These are phyloP conservation scores for Campylorhamphus procurvoides DNA, from an alignment of 2,113 vertebrate genomes.

Conservation along the genomic window DNA sequence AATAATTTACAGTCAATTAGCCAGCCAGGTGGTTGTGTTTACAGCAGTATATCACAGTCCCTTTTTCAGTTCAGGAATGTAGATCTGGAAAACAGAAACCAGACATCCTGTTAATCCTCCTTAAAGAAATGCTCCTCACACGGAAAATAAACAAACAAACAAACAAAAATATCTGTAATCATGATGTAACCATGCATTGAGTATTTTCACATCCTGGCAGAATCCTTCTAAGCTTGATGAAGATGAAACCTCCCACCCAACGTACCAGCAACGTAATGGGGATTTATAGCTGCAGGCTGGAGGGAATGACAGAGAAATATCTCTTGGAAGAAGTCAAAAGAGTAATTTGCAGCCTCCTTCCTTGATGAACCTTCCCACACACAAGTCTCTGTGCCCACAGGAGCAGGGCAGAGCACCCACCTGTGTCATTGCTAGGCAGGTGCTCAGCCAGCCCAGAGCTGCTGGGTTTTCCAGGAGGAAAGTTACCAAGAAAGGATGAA, in stretches of 20 bases:
- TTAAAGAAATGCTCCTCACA: neutral
- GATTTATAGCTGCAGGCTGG: neutral
- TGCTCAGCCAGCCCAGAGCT: neutral
- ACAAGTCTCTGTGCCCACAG: neutral
- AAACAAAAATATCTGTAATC: neutral
- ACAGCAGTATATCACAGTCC: neutral
- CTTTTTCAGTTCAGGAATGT: neutral
- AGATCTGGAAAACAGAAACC: neutral
- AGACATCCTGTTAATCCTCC: neutral
- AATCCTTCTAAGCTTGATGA: neutral
- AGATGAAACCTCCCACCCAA: neutral
- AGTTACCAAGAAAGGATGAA: neutral
- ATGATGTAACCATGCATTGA: neutral
- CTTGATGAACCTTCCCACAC: accelerated
- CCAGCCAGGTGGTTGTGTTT: neutral
- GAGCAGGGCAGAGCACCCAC: neutral
- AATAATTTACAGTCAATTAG: neutral
- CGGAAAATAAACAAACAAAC: neutral
- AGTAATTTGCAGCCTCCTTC: neutral
- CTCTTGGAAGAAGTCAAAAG: neutral
- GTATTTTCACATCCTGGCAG: neutral
- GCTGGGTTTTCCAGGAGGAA: neutral
- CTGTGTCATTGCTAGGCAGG: accelerated
- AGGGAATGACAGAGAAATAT: neutral
- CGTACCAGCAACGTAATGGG: neutral